phyloP scores from a whole-genome alignment of 2,888 invertebrate species.

The Tridacna crocea region DNA sequence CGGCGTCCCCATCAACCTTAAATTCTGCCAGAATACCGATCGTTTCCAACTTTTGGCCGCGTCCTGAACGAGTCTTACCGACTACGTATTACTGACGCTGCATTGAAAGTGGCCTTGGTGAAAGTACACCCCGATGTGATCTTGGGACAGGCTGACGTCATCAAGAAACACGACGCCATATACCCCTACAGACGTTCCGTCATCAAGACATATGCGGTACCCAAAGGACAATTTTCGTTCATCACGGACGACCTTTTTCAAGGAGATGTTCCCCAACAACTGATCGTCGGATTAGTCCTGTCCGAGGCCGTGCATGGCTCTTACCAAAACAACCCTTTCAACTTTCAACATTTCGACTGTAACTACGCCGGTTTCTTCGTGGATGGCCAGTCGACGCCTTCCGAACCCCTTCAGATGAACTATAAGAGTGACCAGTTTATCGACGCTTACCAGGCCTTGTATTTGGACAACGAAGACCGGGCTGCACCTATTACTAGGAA shows the following conservation, averaged over 20 bases:
- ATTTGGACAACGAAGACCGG: background rate
- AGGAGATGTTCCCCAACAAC: constrained; percentile 38
- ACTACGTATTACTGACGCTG: background rate
- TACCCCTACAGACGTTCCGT: constrained; percentile 45
- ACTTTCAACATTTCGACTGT: constrained; percentile 39
- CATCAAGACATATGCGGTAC: constrained; percentile 39
- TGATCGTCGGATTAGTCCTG: constrained; percentile 38
- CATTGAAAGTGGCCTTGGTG: constrained; percentile 39
- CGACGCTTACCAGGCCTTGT: constrained; percentile 16
- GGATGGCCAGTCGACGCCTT: constrained; percentile 36
- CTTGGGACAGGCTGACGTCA: constrained; percentile 23
- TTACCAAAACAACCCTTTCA: constrained; percentile 40
- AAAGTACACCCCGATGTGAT: constrained; percentile 41
- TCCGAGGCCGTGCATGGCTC: constrained; percentile 28
- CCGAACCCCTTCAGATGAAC: constrained; percentile 31
- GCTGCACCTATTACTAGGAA: constrained; percentile 8
- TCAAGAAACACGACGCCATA: constrained; percentile 29
- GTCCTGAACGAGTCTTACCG: constrained; percentile 19
- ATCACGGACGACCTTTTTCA: constrained; percentile 40
- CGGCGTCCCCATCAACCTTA: constrained; percentile 38
- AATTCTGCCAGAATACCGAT: constrained; percentile 7
- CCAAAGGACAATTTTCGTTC: constrained; percentile 39
- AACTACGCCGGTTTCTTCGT: constrained; percentile 42
- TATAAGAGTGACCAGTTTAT: constrained; percentile 31
- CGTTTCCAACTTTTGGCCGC: background rate